Evolutionary conservation across 2,113 vertebrate genomes (phyloP).

Genomic region (Cercocebus atys): DNA sequence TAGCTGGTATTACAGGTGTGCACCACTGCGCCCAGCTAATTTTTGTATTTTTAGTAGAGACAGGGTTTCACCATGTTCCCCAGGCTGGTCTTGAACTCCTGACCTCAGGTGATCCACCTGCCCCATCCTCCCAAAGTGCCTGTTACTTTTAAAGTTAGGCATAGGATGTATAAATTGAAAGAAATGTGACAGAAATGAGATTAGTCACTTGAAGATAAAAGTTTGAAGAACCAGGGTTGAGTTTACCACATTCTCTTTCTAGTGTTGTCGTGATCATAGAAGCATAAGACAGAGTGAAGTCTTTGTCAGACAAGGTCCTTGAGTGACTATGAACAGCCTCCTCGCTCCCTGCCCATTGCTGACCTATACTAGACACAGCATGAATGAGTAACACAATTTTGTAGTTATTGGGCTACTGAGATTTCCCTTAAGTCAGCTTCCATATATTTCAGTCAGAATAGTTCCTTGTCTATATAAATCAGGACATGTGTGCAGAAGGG

Average conservation of each 20-base stretch:
- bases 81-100: too few relatives aligned
- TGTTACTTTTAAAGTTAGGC: background rate
- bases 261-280: background rate
- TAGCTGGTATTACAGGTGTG: too few relatives aligned
- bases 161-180: background rate
- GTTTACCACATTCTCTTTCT: background rate
- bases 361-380: background rate
- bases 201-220: background rate
- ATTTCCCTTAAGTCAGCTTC: background rate
- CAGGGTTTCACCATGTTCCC: too few relatives aligned
- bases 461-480: background rate
- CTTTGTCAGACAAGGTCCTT: background rate
- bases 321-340: background rate
- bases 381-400: background rate
- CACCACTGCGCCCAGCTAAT: too few relatives aligned
- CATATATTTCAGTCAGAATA: background rate
- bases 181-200: background rate
- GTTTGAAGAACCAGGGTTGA: background rate
- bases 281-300: background rate
- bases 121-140: too few relatives aligned
- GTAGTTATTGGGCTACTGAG: background rate
- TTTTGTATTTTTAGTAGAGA: too few relatives aligned
- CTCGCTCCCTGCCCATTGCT: fast-evolving
- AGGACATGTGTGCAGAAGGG: background rate
- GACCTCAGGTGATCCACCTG: too few relatives aligned